A percentile compares a stretch with the other conserved stretches of the same genome.
Evolutionary conservation across 2,113 vertebrate genomes (phyloP).

Genomic region (Pampusana beccarii): DNA sequence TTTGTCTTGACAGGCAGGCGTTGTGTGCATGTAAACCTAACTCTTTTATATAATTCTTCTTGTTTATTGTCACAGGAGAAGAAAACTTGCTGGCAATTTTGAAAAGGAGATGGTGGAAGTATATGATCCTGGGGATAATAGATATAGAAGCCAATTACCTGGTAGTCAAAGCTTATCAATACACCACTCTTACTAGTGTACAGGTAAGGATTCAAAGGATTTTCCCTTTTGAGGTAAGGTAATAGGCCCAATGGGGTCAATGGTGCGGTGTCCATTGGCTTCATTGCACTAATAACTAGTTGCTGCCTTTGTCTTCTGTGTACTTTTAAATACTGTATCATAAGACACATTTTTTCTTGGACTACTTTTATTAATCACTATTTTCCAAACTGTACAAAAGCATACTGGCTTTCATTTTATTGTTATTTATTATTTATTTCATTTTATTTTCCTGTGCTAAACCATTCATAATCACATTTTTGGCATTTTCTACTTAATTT

Average conservation of each 20-base stretch:
- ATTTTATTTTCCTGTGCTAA: background rate
- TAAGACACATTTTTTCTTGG: background rate
- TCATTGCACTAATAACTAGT: background rate
- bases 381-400: background rate
- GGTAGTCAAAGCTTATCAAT: conserved; percentile 95
- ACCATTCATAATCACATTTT: background rate
- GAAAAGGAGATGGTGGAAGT: conserved; percentile 97
- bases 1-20: background rate
- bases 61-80: conserved; percentile 81
- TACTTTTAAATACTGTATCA: background rate
- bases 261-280: background rate
- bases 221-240: background rate
- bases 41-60: conserved; percentile 17
- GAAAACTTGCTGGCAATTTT: conserved; percentile 94
- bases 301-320: background rate
- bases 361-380: background rate
- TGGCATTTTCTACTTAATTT: background rate
- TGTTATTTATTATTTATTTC: background rate
- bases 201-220: conserved; percentile 80
- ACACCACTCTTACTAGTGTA: conserved; percentile 92
- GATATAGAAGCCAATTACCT: conserved; percentile 97
- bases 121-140: conserved; percentile 93
- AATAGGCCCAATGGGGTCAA: background rate
- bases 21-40: background rate
- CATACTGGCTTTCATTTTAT: background rate